phyloP scores from a whole-genome alignment of 1,140 invertebrate species.

The Eumeta japonica region DNA sequence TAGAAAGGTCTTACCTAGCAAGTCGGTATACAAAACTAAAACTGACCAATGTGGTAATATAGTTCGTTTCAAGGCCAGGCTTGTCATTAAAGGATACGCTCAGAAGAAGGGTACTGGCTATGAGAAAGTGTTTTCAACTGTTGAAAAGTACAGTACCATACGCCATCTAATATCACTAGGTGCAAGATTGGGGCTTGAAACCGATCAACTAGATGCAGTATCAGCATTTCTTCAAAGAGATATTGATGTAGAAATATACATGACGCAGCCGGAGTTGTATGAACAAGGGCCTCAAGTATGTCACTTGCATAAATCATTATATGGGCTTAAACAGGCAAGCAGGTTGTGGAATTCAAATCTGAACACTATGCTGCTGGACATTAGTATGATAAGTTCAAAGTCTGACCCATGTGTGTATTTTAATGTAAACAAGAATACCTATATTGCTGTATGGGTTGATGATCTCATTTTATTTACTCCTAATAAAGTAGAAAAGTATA shows the following conservation, averaged over 20 bases:
- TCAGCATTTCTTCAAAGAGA: conserved; percentile 26
- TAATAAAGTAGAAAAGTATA: neutral
- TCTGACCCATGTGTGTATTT: conserved; percentile 20
- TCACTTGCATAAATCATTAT: conserved; percentile 15
- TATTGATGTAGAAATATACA: conserved; percentile 42
- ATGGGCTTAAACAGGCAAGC: too few relatives aligned
- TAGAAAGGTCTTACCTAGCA: too few relatives aligned
- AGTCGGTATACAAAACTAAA: conserved; percentile 16
- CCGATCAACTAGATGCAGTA: conserved; percentile 34
- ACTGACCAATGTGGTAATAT: conserved; percentile 11
- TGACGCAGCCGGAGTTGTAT: conserved; percentile 20
- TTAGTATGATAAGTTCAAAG: conserved; percentile 13
- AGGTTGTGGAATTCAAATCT: conserved; percentile 19
- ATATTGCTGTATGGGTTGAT: too few relatives aligned
- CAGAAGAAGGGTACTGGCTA: conserved; percentile 19
- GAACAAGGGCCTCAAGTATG: conserved; percentile 14
- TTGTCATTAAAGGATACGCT: too few relatives aligned
- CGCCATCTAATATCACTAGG: conserved; percentile 22
- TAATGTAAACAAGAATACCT: too few relatives aligned
- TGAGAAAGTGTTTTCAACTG: conserved; percentile 22
- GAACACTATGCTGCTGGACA: conserved; percentile 12
- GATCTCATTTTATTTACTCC: conserved; percentile 8
- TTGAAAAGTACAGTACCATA: conserved; percentile 16
- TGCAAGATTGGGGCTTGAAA: conserved; percentile 18
- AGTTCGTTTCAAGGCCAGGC: conserved; percentile 12